phyloP scores from a whole-genome alignment of 2,888 invertebrate genomes.

The Sussaba pulchella region DNA sequence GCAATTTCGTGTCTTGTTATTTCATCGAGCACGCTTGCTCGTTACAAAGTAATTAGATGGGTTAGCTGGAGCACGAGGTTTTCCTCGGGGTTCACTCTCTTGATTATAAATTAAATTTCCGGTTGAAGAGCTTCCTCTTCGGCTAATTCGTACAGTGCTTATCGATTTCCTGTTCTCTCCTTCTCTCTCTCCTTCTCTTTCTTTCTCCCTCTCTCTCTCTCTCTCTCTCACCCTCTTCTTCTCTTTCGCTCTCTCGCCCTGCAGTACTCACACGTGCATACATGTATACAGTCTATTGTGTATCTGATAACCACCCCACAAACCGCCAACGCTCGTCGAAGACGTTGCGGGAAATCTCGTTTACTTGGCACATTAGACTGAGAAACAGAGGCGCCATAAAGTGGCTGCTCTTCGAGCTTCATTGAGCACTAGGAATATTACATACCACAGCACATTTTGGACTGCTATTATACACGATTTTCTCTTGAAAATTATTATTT shows the following conservation, averaged over 20 bases:
- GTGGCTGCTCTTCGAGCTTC: slow-evolving; percentile 31
- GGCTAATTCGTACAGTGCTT: slow-evolving; percentile 23
- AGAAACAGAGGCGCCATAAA: slow-evolving; percentile 15
- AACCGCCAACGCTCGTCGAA: slow-evolving; percentile 34
- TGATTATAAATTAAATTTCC: slow-evolving; percentile 36
- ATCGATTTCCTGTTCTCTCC: slow-evolving; percentile 17
- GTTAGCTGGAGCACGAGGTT: slow-evolving; percentile 1
- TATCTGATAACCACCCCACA: neutral
- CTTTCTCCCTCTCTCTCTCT: too few species aligned
- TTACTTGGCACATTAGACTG: slow-evolving; percentile 56
- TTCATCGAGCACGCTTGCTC: slow-evolving; percentile 42
- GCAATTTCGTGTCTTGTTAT: slow-evolving; percentile 53
- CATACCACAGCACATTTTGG: too few species aligned
- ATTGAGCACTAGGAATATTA: too few species aligned
- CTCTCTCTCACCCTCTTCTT: too few species aligned
- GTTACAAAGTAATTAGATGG: slow-evolving; percentile 57
- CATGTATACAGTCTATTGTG: slow-evolving; percentile 7
- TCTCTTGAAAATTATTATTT: too few species aligned
- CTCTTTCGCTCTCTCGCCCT: too few species aligned
- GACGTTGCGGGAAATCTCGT: slow-evolving; percentile 67
- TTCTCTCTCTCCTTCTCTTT: slow-evolving; percentile 4
- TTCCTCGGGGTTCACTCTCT: neutral
- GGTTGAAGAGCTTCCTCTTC: neutral
- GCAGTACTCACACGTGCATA: neutral
- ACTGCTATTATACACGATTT: too few species aligned